A percentile compares a stretch with the other conserved stretches of the same genome.
These are phyloP conservation scores for Chymomyza amoena DNA, from an alignment of 2,888 invertebrate species.

Conservation along the genomic window DNA sequence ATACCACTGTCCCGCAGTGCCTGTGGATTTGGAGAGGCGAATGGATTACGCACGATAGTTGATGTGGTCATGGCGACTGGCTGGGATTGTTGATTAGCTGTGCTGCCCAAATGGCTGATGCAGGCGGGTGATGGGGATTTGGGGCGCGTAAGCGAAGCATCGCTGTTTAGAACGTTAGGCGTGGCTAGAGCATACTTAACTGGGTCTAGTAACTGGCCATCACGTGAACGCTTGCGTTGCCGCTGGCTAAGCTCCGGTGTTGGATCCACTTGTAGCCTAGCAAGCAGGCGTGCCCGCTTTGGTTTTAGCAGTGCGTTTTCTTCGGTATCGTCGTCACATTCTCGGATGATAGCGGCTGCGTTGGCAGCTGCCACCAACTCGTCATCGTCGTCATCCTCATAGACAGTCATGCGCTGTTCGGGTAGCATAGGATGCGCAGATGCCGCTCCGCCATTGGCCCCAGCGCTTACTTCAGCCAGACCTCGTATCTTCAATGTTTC, in stretches of 20 bases:
- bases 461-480: slow-evolving; percentile 86
- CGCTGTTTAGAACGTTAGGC: slow-evolving; percentile 37
- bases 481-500: slow-evolving; percentile 92
- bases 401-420: slow-evolving; percentile 74
- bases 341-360: slow-evolving; percentile 40
- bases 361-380: slow-evolving; percentile 82
- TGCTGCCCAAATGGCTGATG: not conserved
- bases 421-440: slow-evolving; percentile 62
- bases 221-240: slow-evolving; percentile 80
- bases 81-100: slow-evolving; percentile 21
- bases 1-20: slow-evolving; percentile 28
- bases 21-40: slow-evolving; percentile 76
- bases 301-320: slow-evolving; percentile 54
- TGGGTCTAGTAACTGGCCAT: slow-evolving; percentile 73
- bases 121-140: slow-evolving; percentile 27
- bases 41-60: slow-evolving; percentile 77
- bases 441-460: slow-evolving; percentile 76
- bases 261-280: slow-evolving; percentile 42
- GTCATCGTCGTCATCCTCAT: slow-evolving; percentile 69
- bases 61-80: slow-evolving; percentile 72
- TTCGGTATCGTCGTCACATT: slow-evolving; percentile 79
- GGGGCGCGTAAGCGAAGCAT: not conserved
- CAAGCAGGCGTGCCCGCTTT: slow-evolving; percentile 64
- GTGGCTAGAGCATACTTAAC: slow-evolving; percentile 50
- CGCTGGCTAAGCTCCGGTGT: slow-evolving; percentile 61